A percentile compares a stretch with the other conserved stretches of the same genome.
Evolutionary conservation across 1,140 invertebrate species (phyloP).

Genomic region (Drosophila arawakana): DNA sequence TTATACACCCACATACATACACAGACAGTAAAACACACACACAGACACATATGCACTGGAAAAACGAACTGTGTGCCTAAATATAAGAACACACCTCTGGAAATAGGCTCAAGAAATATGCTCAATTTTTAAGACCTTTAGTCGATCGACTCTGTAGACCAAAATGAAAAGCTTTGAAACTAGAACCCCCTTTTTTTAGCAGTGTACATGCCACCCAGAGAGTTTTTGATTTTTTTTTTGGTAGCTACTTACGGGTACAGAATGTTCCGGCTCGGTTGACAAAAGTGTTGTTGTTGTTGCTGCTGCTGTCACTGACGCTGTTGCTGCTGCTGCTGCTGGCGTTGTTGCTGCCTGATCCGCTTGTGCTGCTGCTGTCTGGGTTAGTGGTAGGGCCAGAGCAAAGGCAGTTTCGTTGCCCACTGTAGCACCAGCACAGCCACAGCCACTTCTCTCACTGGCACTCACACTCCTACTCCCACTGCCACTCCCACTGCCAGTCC

Average conservation of each 20-base stretch:
- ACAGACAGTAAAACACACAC: conserved; percentile 1
- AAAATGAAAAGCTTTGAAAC: too few relatives aligned
- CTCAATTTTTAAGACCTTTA: too few relatives aligned
- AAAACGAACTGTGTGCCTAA: too few relatives aligned
- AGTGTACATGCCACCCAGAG: conserved; percentile 25
- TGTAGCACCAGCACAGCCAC: conserved; percentile 38
- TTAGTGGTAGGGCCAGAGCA: conserved; percentile 82
- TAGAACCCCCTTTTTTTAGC: too few relatives aligned
- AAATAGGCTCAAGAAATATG: too few relatives aligned
- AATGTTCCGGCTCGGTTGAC: conserved; percentile 84
- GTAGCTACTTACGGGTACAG: conserved; percentile 83
- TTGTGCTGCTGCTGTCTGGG: conserved; percentile 56
- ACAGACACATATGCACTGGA: background rate
- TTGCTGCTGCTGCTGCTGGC: conserved; percentile 33
- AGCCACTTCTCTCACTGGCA: conserved; percentile 6
- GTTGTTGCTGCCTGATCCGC: conserved; percentile 45
- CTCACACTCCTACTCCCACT: conserved; percentile 14
- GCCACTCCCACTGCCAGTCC: conserved; percentile 6
- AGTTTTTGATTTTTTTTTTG: background rate
- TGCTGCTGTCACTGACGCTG: conserved; percentile 30
- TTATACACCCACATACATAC: background rate
- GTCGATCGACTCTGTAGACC: too few relatives aligned
- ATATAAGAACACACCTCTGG: too few relatives aligned
- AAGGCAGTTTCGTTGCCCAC: conserved; percentile 47
- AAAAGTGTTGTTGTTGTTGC: conserved; percentile 76